Evolutionary conservation across 1,140 invertebrate species (phyloP).

Genomic region (Drosophila quadrilineata): DNA sequence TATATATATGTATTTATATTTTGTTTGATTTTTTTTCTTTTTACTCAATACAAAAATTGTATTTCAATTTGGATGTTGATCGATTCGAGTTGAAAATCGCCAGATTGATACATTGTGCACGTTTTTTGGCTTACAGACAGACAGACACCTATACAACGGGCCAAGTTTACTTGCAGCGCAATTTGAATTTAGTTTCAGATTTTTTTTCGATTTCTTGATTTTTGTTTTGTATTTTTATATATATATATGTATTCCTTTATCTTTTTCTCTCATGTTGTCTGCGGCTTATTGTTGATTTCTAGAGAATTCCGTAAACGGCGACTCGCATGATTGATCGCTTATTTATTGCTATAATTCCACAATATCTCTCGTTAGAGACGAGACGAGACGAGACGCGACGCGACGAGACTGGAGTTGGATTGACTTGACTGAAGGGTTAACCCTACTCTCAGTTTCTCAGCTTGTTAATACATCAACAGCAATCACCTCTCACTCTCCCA

Average conservation of each 20-base stretch:
- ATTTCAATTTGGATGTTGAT: conserved; percentile 80
- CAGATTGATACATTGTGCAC: conserved; percentile 79
- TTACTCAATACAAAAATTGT: conserved; percentile 65
- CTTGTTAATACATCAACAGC: conserved; percentile 75
- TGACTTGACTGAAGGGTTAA: too few species aligned
- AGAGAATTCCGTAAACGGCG: conserved; percentile 64
- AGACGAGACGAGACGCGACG: too few species aligned
- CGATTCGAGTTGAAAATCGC: conserved; percentile 69
- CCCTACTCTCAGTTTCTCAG: conserved; percentile 62
- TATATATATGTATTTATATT: too few species aligned
- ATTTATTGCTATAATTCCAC: conserved; percentile 68
- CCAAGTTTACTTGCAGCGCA: conserved; percentile 72
- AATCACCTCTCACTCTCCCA: too few species aligned
- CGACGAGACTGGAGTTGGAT: too few species aligned
- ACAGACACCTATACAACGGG: conserved; percentile 14
- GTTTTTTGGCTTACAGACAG: conserved; percentile 69
- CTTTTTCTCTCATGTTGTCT: conserved; percentile 36
- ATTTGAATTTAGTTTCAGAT: conserved; percentile 74
- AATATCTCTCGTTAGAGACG: not conserved
- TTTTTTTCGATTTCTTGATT: too few species aligned
- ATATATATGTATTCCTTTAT: too few species aligned
- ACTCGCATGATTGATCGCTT: conserved; percentile 77
- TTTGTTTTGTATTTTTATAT: conserved; percentile 29
- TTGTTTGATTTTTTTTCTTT: conserved; percentile 65
- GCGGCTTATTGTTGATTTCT: conserved; percentile 61